Percentiles rank a stretch among this genome's conserved stretches.
Conservation (phyloP, 2,113 vertebrate species). For the Chaetops frenatus region DNA sequence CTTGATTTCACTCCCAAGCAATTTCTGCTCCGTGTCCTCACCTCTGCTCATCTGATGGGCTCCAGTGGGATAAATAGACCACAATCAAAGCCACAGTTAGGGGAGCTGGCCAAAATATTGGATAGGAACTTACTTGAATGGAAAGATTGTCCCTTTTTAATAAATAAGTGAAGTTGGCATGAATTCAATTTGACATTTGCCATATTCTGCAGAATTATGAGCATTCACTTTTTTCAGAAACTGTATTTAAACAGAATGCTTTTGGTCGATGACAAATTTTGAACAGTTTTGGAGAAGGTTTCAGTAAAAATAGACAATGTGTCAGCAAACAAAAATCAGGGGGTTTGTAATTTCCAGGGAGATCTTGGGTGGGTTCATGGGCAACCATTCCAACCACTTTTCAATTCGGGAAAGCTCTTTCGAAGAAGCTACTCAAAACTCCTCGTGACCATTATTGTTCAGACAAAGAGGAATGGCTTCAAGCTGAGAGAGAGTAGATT, state of each 20-base stretch:
- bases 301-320: not conserved
- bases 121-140: not conserved
- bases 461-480: not conserved
- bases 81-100: not conserved
- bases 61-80: not conserved
- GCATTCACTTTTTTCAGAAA: not conserved
- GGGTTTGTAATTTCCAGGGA: not conserved
- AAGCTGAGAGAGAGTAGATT: not conserved
- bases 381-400: not conserved
- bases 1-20: not conserved
- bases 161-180: not conserved
- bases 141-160: not conserved
- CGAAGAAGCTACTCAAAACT: not conserved
- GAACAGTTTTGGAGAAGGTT: not conserved
- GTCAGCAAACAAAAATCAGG: not conserved
- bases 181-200: slow-evolving; percentile 5
- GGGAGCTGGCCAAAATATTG: not conserved
- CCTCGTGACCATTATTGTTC: not conserved
- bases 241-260: not conserved
- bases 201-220: not conserved
- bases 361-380: not conserved
- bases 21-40: not conserved
- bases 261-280: not conserved
- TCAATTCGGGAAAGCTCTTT: not conserved
- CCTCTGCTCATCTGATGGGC: not conserved